Percentiles rank a stretch among this genome's conserved stretches.
These are phyloP conservation scores for Anas georgica DNA, from an alignment of 2,797 vertebrate genomes.

Conservation along the genomic window DNA sequence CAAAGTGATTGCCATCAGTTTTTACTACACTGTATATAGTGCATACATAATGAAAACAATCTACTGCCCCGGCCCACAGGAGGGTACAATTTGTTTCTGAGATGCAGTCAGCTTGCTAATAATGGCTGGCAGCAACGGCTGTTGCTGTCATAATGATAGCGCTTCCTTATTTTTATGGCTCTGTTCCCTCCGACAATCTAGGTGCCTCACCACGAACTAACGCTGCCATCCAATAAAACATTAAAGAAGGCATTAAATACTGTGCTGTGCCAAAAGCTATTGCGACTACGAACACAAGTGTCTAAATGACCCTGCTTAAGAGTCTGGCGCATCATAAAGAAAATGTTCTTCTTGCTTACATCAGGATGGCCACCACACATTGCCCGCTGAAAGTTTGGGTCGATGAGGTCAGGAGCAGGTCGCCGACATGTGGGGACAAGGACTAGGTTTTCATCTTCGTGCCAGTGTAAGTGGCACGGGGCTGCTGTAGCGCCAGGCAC, in stretches of 20 bases:
- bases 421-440: fast-evolving
- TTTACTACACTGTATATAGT: neutral
- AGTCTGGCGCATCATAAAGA: neutral
- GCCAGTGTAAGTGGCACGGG: neutral
- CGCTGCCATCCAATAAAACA: conserved; percentile 14
- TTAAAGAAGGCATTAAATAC: conserved; percentile 11
- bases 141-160: conserved; percentile 2
- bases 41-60: conserved; percentile 3
- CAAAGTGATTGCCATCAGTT: neutral
- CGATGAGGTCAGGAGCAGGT: neutral
- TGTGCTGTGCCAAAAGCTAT: neutral
- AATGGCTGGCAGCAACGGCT: conserved; percentile 27
- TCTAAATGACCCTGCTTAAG: neutral
- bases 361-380: fast-evolving
- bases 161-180: conserved; percentile 43
- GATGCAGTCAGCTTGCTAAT: neutral
- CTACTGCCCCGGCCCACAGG: neutral
- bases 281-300: neutral
- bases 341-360: neutral
- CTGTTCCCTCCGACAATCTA: conserved; percentile 12
- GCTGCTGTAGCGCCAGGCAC: neutral
- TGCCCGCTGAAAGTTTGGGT: neutral
- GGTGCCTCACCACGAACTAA: neutral
- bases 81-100: conserved; percentile 17
- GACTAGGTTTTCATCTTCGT: neutral